These are phyloP conservation scores for Zoroaster sp. DNA, from an alignment of 53 echinoderm and acorn worm species.

Conservation along the genomic window DNA sequence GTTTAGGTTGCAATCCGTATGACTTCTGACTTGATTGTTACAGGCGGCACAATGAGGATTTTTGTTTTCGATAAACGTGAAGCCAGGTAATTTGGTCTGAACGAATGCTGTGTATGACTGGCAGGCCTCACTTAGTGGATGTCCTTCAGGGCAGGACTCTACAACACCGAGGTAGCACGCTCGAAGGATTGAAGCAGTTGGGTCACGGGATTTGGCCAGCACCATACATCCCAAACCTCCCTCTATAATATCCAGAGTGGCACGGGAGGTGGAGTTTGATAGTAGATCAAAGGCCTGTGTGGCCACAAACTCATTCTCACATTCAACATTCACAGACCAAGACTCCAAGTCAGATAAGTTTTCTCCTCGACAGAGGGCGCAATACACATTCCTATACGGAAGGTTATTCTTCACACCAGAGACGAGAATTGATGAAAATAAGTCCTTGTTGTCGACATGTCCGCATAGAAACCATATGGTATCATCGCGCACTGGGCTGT, in stretches of 20 bases:
- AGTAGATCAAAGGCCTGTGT: not conserved
- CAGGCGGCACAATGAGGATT: constrained; percentile 34
- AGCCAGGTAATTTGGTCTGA: not conserved
- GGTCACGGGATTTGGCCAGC: not conserved
- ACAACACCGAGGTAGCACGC: not conserved
- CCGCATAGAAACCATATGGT: not conserved
- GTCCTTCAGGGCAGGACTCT: not conserved
- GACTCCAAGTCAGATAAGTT: not conserved
- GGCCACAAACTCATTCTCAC: not conserved
- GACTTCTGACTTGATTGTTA: not conserved
- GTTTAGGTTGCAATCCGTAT: not conserved
- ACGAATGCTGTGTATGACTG: constrained; percentile 2
- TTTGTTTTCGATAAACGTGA: not conserved
- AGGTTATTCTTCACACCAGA: not conserved
- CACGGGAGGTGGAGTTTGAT: not conserved
- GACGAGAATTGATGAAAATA: constrained; percentile 16
- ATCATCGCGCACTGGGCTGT: not conserved
- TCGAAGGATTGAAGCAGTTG: not conserved
- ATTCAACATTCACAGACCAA: not conserved
- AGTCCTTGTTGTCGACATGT: not conserved
- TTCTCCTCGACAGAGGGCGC: constrained; percentile 31
- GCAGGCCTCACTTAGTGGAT: not conserved
- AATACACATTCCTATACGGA: constrained; percentile 43
- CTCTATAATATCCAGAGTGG: not conserved
- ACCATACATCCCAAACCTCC: not conserved